Evolutionary conservation across 2,113 vertebrate species (phyloP), one percentile per base, ranked within the genome.

Genomic region (Daubentonia madagascariensis): DNA sequence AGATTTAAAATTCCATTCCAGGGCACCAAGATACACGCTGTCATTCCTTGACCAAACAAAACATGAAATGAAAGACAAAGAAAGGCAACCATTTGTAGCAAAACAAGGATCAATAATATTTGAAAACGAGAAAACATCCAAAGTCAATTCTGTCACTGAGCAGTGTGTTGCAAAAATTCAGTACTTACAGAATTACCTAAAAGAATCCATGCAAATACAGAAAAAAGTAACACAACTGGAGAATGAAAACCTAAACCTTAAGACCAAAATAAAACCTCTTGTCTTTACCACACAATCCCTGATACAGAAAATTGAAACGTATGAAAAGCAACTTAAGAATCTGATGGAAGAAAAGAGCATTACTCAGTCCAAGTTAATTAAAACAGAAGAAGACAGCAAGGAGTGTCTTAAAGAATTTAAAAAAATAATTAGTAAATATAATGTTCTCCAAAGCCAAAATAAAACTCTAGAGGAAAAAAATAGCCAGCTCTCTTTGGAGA

Each of bases 311-410:
- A 97, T 96, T 50, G 85, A 96, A 95, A 97, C 76, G 5, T 96
- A 89, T 52, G 95, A 98, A 76, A 97, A 87, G 30, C 96, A 98
- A 94, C 75, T 98, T 63, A 97, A 96, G 63, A 68, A 88, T 40
- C n/a, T 98, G 40, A 57, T 84, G 54, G 97, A 98, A 85, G 98
- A 99, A 70, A 99, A 98, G 85, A 98, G 81, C 43, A 75, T 78
- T 6, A 23, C 98, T 92, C 96, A 98, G 45, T 93, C 52, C 52
- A 98, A 95, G 23, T 86, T 99, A 54, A 57, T 75, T 61, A 98
- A 98, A 95, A 89, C 98, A 45, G 98, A 98, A 92, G 97, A 97
- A 40, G 96, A 98, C 25, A 90, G 93, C 65, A 98, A 98, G 63
- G 98, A 97, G 83, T 97, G 93, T 48, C 63, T 97, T 78, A 93